Conservation (phyloP, 1,140 invertebrate genomes). For the Calliphora vicina region DNA sequence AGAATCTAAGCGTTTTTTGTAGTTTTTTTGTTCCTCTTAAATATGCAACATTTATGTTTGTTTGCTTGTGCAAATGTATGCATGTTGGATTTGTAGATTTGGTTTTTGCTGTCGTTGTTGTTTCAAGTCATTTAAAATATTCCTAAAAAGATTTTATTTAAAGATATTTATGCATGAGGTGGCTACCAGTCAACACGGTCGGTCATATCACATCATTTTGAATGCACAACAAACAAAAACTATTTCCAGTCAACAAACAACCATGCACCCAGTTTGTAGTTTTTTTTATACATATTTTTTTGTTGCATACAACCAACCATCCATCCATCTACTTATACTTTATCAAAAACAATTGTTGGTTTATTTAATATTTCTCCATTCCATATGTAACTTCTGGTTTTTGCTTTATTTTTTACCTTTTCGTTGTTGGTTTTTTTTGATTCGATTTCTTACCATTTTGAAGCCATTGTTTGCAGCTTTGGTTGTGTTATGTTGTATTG, state of each 20-base stretch:
- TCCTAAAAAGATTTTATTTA: conserved; percentile 35
- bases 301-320: neutral
- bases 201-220: conserved; percentile 22
- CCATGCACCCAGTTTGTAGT: neutral
- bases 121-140: conserved; percentile 37
- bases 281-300: neutral
- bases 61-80: conserved; percentile 1
- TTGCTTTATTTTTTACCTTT: neutral
- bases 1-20: neutral
- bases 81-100: conserved; percentile 1
- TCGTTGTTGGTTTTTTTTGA: neutral
- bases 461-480: neutral
- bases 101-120: conserved; percentile 13
- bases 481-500: neutral
- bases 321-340: conserved; percentile 17
- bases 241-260: neutral
- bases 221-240: conserved; percentile 15
- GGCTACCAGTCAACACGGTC: conserved; percentile 33
- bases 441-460: conserved; percentile 7
- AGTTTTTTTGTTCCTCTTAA: neutral
- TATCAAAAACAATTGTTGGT: conserved; percentile 29
- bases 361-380: conserved; percentile 22
- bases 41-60: neutral
- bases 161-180: conserved; percentile 37
- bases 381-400: conserved; percentile 23